Base-by-base conservation (phyloP, 2,797 vertebrate genomes). In the Dicrostonyx torquatus region DNA sequence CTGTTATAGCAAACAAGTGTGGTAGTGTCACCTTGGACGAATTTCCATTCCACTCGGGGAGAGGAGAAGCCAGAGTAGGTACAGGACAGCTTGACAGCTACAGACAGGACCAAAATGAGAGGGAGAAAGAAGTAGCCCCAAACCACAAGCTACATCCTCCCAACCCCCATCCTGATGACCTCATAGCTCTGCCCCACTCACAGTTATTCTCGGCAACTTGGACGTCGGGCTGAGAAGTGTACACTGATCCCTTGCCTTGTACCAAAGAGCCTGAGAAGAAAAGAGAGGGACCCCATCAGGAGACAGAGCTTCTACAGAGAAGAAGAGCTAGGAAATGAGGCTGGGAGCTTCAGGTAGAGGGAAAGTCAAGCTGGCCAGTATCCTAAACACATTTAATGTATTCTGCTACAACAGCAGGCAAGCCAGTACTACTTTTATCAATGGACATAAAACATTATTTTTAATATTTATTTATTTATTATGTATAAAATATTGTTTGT, bases 11-110 rank as follows among this genome's bases (percentile, higher is more conserved):
- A 95, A 45, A 99, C 97, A 1, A 99, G 98, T 55, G 97, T 94
- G 0, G 98, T 98, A 0, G 97, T 98, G 45, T 94, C 96, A 0
- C 89, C 24, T 50, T 98, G 93, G 3, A 95, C 97, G 83, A 99
- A 99, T 83, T 99, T 99, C 99, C 99, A 99, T 97, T 99, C 99
- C 60, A 99, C 92, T 73, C 99, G 98, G 34, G 98, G 91, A 0
- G 18, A 5, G 5, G 91, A 97, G 90, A 98, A 98, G 95, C 99
- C 97, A 0, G 98, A 17, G 97, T 98, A 95, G 0, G 15, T 0
- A 95, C 99, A 99, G 4, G 77, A 91, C 11, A 99, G 91, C 53
- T 98, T 98, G 22, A 66, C 93, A 0, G 97, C 99, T 99, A 92
- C 43, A 94, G 94, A 72, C 31, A 90, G 95, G 66, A 50, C 68